phyloP scores from a whole-genome alignment of 2,888 invertebrate species.

The Lutraria lutraria region DNA sequence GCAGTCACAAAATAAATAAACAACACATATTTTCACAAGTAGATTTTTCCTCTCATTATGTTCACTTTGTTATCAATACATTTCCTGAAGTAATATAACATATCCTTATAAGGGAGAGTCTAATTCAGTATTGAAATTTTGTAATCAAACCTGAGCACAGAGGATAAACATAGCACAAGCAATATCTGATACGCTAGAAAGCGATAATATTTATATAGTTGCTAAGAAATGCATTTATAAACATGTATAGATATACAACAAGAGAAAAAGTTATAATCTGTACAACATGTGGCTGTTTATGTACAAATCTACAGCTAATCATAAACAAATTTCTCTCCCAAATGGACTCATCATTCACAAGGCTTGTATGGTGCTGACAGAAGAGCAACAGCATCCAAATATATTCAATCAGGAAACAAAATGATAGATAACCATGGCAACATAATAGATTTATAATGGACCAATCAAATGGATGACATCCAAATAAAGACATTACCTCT shows the following conservation, averaged over 20 bases:
- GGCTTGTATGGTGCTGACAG: not conserved
- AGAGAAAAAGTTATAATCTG: too few species aligned
- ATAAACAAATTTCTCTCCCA: too few species aligned
- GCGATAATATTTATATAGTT: too few species aligned
- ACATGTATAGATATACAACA: too few species aligned
- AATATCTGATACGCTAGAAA: too few species aligned
- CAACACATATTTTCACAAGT: conserved; percentile 5
- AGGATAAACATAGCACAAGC: too few species aligned
- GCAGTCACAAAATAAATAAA: not conserved
- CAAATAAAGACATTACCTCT: not conserved
- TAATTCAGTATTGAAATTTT: not conserved
- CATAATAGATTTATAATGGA: not conserved
- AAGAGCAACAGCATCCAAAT: not conserved
- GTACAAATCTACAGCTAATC: too few species aligned
- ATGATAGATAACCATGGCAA: not conserved
- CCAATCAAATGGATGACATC: conserved; percentile 13
- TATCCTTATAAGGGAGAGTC: not conserved
- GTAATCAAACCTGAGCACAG: not conserved
- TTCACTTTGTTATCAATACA: not conserved
- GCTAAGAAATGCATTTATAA: too few species aligned
- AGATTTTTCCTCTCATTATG: conserved; percentile 5
- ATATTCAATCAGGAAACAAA: not conserved
- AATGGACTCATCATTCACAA: too few species aligned
- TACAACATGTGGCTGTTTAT: too few species aligned
- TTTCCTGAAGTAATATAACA: conserved; percentile 13